Percentiles rank a stretch among this genome's conserved stretches.
Evolutionary conservation across 2,888 invertebrate species (phyloP).

Genomic region (Cheilosia grossa): DNA sequence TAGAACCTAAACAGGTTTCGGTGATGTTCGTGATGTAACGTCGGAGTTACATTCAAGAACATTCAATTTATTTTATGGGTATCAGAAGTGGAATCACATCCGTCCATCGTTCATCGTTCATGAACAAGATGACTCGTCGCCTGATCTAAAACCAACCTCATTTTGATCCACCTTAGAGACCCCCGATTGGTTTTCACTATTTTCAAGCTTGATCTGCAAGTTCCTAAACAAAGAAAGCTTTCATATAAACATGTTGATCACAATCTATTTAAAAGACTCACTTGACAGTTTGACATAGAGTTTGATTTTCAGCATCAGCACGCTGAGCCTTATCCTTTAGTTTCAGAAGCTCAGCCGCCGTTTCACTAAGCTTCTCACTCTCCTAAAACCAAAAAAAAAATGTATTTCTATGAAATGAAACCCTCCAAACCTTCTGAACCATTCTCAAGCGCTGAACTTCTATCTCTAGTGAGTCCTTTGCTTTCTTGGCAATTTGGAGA

Average conservation of each 20-base stretch:
- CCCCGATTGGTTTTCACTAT: neutral
- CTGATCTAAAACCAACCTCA: slow-evolving; percentile 16
- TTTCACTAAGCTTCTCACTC: neutral
- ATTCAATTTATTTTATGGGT: too few species aligned
- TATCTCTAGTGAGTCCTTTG: slow-evolving; percentile 24
- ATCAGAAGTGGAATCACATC: too few species aligned
- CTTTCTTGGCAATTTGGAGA: neutral
- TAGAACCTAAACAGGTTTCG: too few species aligned
- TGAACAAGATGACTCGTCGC: neutral
- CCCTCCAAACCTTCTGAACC: slow-evolving; percentile 4
- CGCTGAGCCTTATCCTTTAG: neutral
- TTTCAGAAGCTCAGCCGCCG: neutral
- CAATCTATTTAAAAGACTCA: neutral
- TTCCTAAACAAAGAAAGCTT: slow-evolving; percentile 8
- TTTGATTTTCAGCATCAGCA: slow-evolving; percentile 22
- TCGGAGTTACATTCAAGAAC: too few species aligned
- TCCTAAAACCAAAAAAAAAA: slow-evolving; percentile 22
- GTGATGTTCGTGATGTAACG: too few species aligned
- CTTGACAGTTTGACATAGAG: slow-evolving; percentile 22
- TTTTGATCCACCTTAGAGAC: slow-evolving; percentile 1
- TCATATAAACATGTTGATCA: neutral
- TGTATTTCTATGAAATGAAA: neutral
- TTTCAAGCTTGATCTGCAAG: slow-evolving; percentile 17
- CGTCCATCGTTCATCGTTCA: neutral
- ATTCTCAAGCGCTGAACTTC: slow-evolving; percentile 34